These are phyloP conservation scores for Stigmatopora argus DNA, from an alignment of 2,113 vertebrate species.

Conservation along the genomic window DNA sequence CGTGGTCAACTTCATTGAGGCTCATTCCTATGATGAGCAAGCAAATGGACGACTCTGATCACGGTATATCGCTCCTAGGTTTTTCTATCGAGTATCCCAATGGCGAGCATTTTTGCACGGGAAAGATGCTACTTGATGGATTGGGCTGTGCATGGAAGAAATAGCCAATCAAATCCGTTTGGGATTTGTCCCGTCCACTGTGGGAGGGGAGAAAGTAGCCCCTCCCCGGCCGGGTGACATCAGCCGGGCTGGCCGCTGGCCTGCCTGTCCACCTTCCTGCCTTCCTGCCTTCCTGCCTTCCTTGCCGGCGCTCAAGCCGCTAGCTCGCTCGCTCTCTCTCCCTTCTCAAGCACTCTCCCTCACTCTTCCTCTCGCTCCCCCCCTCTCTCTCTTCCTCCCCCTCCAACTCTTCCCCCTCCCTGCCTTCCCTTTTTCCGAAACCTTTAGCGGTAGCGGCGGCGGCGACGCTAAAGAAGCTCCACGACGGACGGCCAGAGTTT, in stretches of 20 bases:
- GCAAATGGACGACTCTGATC: too few relatives aligned
- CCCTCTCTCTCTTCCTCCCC: background rate
- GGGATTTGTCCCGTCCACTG: background rate
- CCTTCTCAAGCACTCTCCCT: background rate
- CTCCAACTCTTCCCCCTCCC: background rate
- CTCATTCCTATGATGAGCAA: too few relatives aligned
- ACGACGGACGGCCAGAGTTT: conserved; percentile 2
- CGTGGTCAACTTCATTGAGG: too few relatives aligned
- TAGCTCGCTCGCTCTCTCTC: background rate
- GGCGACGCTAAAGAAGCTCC: conserved; percentile 2
- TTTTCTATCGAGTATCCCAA: too few relatives aligned
- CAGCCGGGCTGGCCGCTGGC: conserved; percentile 41
- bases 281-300: too few relatives aligned
- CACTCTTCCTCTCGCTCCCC: background rate
- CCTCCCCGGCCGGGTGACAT: conserved; percentile 56
- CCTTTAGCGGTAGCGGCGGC: background rate
- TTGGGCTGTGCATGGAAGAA: too few relatives aligned
- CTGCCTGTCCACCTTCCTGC: conserved; percentile 22
- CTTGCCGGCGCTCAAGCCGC: background rate
- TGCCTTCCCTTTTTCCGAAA: background rate
- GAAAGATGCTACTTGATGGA: too few relatives aligned
- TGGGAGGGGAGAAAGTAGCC: conserved; percentile 12
- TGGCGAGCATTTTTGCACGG: too few relatives aligned
- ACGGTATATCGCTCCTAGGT: too few relatives aligned
- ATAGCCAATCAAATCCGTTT: too few relatives aligned